Evolutionary conservation across 2,888 invertebrate species (phyloP).

Genomic region (Sminthurinus aureus): DNA sequence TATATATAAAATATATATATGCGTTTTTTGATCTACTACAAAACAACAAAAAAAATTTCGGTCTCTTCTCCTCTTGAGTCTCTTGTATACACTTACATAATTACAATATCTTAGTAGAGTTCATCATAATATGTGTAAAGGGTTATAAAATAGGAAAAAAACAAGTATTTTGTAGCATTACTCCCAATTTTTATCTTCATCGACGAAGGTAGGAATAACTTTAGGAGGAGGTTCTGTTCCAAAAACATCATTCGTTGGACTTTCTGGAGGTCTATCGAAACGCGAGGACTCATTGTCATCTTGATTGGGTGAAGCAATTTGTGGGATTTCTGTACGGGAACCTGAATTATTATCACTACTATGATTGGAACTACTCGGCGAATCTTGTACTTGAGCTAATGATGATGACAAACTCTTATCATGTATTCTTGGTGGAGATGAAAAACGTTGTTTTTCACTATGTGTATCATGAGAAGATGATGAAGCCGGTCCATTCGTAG

Average conservation of each 20-base stretch:
- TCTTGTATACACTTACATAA: too few relatives aligned
- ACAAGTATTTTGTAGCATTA: too few relatives aligned
- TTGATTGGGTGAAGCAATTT: conserved; percentile 21
- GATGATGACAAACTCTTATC: background rate
- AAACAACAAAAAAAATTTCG: too few relatives aligned
- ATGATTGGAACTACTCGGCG: conserved; percentile 17
- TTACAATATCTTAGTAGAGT: too few relatives aligned
- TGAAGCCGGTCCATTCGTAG: conserved; percentile 69
- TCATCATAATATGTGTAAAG: too few relatives aligned
- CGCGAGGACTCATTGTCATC: conserved; percentile 21
- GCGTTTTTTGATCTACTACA: too few relatives aligned
- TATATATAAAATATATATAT: too few relatives aligned
- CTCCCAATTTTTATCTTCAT: conserved; percentile 29
- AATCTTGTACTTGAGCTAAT: background rate
- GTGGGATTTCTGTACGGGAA: conserved; percentile 38
- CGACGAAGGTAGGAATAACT: conserved; percentile 44
- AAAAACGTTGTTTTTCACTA: conserved; percentile 14
- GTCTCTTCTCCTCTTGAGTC: too few relatives aligned
- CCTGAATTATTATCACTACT: conserved; percentile 12
- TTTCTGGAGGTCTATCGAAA: conserved; percentile 49
- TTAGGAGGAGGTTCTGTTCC: conserved; percentile 38
- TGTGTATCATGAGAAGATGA: conserved; percentile 4
- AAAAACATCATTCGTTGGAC: conserved; percentile 44
- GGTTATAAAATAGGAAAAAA: too few relatives aligned
- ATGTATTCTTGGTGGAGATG: conserved; percentile 4